A percentile compares a stretch with the other conserved stretches of the same genome.
Evolutionary conservation across 2,113 vertebrate genomes (phyloP).

Genomic region (Hemicordylus capensis): DNA sequence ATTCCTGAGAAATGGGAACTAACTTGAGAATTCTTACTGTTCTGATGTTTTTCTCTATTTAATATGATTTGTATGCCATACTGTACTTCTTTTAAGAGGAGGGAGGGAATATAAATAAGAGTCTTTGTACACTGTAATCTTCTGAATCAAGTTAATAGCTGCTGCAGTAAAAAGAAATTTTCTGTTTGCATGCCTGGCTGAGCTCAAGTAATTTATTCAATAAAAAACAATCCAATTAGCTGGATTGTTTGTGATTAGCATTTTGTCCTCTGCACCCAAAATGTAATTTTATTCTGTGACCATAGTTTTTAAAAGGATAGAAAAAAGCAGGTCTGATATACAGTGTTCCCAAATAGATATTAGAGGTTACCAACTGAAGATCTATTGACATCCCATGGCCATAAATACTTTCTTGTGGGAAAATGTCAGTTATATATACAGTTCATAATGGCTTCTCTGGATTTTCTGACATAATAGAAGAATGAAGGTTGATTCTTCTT

Average conservation of each 20-base stretch:
- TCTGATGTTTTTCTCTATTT: neutral
- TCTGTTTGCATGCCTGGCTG: constrained; percentile 10
- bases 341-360: neutral
- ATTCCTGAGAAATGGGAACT: neutral
- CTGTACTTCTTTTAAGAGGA: neutral
- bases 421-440: neutral
- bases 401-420: neutral
- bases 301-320: constrained; percentile 2
- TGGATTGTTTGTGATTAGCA: neutral
- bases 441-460: neutral
- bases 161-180: constrained; percentile 19
- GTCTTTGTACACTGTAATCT: constrained; percentile 7
- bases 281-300: constrained; percentile 6
- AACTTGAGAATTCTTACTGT: neutral
- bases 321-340: neutral
- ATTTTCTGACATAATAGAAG: constrained; percentile 14
- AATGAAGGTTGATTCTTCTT: constrained; percentile 11
- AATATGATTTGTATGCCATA: neutral
- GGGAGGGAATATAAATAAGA: neutral
- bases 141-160: constrained; percentile 11
- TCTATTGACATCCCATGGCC: neutral
- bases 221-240: no score
- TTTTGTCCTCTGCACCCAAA: constrained; percentile 21
- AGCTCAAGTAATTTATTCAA: constrained; percentile 19
- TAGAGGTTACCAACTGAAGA: neutral